Base-by-base conservation (phyloP, 2,888 invertebrate species). In the Chelonus formosanus region DNA sequence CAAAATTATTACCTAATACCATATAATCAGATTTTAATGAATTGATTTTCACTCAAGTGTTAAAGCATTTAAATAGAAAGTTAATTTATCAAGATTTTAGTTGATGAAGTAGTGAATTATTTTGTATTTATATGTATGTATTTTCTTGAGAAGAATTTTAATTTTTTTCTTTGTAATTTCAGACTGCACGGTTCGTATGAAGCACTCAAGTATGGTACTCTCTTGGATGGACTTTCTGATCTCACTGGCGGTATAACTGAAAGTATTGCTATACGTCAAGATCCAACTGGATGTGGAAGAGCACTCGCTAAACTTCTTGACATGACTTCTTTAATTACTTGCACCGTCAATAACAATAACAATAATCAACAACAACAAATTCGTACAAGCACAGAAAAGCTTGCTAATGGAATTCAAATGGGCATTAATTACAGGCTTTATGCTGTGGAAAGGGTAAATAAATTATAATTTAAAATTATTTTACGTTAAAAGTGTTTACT, bases 101-200 rank as follows among this genome's bases (percentile, higher is more conserved):
- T 20, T 20, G 20, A 20, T 20, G 20, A 20, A 20, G 20, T 2
- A 20, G 20, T 20, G 20, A 20, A 20, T 20, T 20, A 20, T 2
- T 20, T 20, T 20, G 20, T 20, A 32, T 52, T 31, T 32, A 44
- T 60, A 60, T 54, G 48, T 36, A n/a, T 56, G 36, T 60, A 57
- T 47, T 50, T 65, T 58, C 65, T 61, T 35, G 20, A 2, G 7
- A 31, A 55, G 48, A 56, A 64, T 69, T 53, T 47, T 47, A 44
- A 55, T 66, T 36, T n/a, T 34, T 34, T 57, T 57, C 34, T 8
- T 50, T 62, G 44, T 59, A 52, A 52, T 83, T 85, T 8, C 81
- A 95, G 95, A 85, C 85, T 96, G 63, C 96, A 96, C 80, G 96
- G 96, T 3, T 96, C 96, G 0, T 96, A 96, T 84, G 96, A 96